Conservation (phyloP, 1,140 invertebrate species). For the Tetranychus urticae region DNA sequence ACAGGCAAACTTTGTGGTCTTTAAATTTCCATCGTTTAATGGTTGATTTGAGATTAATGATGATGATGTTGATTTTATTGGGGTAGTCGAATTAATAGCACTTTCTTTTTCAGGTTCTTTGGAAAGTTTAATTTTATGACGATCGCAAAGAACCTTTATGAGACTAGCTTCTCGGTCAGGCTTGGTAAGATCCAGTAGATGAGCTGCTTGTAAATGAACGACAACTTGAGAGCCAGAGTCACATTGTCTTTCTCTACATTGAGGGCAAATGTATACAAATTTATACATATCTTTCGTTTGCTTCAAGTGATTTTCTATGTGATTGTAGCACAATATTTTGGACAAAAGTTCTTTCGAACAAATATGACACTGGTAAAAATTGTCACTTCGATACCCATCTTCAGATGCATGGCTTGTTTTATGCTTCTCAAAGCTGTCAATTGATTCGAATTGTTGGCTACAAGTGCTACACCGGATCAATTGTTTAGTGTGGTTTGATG, state of each 20-base stretch:
- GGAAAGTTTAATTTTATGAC: too few species aligned
- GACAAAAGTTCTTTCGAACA: not conserved
- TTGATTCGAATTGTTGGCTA: not conserved
- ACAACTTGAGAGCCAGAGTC: not conserved
- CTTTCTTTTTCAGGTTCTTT: too few species aligned
- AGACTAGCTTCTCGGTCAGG: too few species aligned
- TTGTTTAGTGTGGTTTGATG: not conserved
- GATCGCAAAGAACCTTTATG: too few species aligned
- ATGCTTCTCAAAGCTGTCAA: not conserved
- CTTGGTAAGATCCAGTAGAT: not conserved
- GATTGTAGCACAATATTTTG: not conserved
- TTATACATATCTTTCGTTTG: not conserved
- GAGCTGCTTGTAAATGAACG: not conserved
- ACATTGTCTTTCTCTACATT: not conserved
- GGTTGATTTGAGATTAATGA: too few species aligned
- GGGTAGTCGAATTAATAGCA: too few species aligned
- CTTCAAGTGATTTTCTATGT: not conserved
- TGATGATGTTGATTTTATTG: too few species aligned
- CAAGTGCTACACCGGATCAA: not conserved
- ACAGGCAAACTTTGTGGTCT: conserved; percentile 22
- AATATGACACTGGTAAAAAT: not conserved
- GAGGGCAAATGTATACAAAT: not conserved
- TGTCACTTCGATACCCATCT: not conserved
- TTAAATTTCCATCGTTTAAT: too few species aligned
- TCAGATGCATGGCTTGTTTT: not conserved